Conservation (phyloP, 1,140 invertebrate genomes). For the Neotoxoptera formosana region DNA sequence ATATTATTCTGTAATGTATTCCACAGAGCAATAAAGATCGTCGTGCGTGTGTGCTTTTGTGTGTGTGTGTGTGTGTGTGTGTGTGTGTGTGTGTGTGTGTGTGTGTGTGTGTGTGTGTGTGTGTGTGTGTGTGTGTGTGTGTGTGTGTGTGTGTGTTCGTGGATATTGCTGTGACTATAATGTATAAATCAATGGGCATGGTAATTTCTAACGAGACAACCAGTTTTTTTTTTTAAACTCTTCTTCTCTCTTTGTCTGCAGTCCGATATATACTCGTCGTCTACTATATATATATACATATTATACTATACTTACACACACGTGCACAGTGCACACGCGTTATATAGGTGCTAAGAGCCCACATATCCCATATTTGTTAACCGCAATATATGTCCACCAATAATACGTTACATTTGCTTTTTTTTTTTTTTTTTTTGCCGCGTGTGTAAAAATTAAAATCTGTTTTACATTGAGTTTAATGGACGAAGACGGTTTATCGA, state of each 20-base stretch:
- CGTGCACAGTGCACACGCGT: background rate
- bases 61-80: background rate
- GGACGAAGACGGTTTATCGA: background rate
- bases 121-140: background rate
- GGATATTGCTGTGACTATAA: conserved; percentile 31
- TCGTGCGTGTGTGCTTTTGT: no score
- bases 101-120: conserved; percentile 4
- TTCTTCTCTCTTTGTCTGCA: background rate
- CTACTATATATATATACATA: background rate
- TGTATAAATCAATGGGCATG: conserved; percentile 48
- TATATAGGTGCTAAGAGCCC: conserved; percentile 28
- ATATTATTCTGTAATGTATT: conserved; percentile 51
- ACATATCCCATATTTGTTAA: conserved; percentile 38
- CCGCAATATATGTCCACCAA: background rate
- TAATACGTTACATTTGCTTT: background rate
- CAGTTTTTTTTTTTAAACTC: conserved; percentile 39
- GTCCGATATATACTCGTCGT: background rate
- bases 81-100: background rate
- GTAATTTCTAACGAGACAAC: conserved; percentile 55
- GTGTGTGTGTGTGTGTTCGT: background rate
- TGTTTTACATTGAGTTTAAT: background rate
- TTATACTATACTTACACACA: background rate
- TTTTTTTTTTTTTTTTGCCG: background rate
- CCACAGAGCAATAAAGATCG: conserved; percentile 44
- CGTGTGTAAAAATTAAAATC: background rate